Evolutionary conservation across 2,888 invertebrate species (phyloP), one percentile per base, ranked within the genome.

Genomic region (Stomorhina lunata): DNA sequence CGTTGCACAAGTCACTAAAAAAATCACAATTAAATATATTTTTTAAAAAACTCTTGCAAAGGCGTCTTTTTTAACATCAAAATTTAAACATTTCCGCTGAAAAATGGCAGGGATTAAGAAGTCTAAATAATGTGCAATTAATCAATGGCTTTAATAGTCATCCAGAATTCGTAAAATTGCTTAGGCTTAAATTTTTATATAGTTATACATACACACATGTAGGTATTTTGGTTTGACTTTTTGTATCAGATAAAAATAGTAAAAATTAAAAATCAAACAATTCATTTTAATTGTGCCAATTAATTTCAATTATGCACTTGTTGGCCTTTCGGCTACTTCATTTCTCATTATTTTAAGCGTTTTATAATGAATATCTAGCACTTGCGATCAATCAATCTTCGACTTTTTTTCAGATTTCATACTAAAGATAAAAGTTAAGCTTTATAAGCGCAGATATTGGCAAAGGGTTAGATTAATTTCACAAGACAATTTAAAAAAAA

Each of bases 261-360:
- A 61, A 34, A 50, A 61, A 37, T 59, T n/a, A 7, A 50, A 48
- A 27, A 27, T 27, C 27, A 29, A 53, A 27, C 53, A 53, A 53
- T 78, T 50, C 20, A 55, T 55, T 69, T 77, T 61, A 73, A 77
- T 81, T 68, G 32, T 55, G 37, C 43, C 73, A 78, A 78, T 78
- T 78, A 81, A 73, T 73, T 78, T 78, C 81, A 73, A 69, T 78
- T 78, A 73, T 73, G 34, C 78, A 81, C 73, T 81, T 81, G 77
- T 55, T 72, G 25, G 53, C 50, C 43, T 50, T 9, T 59, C 61
- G 29, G 45, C 63, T 43, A 63, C 15, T 63, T 73, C 57, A 27
- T 40, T 69, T 12, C 45, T 55, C 32, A 57, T 45, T 25, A 20
- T 61, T 15, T 37, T 37, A 65, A 22, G n/a, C 22, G 0, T 9